These are phyloP conservation scores for Paramormyrops kingsleyae DNA, from an alignment of 2,113 vertebrate species.

Conservation along the genomic window DNA sequence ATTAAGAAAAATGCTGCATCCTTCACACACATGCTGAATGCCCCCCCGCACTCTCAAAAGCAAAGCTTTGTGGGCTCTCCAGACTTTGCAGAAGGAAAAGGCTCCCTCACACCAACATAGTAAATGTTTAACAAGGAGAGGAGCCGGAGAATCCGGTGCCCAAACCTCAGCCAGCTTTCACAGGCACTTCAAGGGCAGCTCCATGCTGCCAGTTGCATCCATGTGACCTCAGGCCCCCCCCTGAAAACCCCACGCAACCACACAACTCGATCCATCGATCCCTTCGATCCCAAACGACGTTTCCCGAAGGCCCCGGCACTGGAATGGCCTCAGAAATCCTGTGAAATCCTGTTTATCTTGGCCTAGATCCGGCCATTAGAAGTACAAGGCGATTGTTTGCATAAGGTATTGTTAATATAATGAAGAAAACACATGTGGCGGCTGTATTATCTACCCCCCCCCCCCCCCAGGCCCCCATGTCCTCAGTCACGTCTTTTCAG, in stretches of 20 bases:
- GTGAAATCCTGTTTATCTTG: slow-evolving; percentile 24
- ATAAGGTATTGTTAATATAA: slow-evolving; percentile 18
- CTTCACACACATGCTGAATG: neutral
- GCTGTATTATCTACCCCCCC: neutral
- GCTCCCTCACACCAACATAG: neutral
- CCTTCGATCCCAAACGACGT: neutral
- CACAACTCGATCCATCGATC: neutral
- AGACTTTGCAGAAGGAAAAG: neutral
- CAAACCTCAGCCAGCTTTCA: neutral
- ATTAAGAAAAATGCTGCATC: neutral
- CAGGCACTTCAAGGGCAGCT: neutral
- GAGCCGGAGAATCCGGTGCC: neutral
- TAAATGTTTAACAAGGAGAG: neutral
- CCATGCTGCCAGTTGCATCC: neutral
- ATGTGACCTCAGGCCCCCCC: neutral
- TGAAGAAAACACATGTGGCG: slow-evolving; percentile 16
- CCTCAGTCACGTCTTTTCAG: neutral
- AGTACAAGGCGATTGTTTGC: neutral
- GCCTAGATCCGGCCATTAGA: slow-evolving; percentile 4
- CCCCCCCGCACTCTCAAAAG: neutral
- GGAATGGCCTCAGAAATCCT: neutral
- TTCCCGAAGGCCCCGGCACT: neutral
- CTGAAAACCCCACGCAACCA: neutral
- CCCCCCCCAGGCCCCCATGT: neutral
- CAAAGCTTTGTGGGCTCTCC: neutral